phyloP scores from a whole-genome alignment of 2,113 vertebrate species.

The Elaphurus davidianus region DNA sequence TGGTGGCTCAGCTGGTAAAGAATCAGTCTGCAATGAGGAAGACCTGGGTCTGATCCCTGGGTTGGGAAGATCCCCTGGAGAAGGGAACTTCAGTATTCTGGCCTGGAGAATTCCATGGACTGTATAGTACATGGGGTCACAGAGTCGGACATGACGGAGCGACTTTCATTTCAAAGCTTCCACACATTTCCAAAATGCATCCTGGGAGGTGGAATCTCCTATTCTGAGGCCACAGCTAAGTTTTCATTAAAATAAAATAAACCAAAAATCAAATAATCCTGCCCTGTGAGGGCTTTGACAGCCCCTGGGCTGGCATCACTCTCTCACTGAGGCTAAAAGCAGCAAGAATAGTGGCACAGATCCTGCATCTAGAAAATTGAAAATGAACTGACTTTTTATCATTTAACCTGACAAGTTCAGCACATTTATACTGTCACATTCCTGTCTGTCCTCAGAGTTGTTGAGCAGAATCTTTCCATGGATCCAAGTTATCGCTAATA shows the following conservation, averaged over 20 bases:
- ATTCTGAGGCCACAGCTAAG: not conserved
- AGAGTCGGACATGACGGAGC: not conserved
- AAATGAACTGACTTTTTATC: slow-evolving; percentile 11
- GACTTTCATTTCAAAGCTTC: not conserved
- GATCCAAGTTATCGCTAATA: not conserved
- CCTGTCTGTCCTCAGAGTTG: not conserved
- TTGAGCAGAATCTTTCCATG: not conserved
- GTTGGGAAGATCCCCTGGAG: not conserved
- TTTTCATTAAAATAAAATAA: not conserved
- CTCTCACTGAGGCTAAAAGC: not conserved
- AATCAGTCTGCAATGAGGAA: accelerated
- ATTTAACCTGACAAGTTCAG: not conserved
- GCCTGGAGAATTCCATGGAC: not conserved
- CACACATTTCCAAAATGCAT: not conserved
- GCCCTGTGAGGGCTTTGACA: not conserved
- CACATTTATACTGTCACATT: not conserved
- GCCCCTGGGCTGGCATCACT: not conserved
- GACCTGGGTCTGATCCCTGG: not conserved
- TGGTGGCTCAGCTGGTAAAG: not conserved
- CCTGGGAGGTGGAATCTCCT: not conserved
- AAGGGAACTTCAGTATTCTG: not conserved
- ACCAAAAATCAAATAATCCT: not conserved
- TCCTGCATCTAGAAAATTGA: not conserved
- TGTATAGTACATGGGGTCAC: not conserved
- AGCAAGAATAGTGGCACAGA: not conserved